Evolutionary conservation across 2,113 vertebrate genomes (phyloP).

Genomic region (Oncorhynchus keta): DNA sequence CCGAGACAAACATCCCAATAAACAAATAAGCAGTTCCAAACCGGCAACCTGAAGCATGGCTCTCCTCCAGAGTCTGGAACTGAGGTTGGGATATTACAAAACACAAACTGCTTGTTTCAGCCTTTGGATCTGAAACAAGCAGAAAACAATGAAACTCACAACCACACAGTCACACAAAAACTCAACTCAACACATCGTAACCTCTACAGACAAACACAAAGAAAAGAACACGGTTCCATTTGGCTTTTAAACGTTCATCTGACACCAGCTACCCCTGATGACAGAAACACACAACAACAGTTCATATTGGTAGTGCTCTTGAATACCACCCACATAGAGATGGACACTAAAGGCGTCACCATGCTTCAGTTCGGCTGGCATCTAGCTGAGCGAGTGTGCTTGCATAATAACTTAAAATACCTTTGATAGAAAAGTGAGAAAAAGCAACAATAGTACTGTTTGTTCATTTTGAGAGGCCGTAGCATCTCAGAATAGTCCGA

Average conservation of each 20-base stretch:
- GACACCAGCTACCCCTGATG: no score
- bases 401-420: no score
- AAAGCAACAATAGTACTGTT: no score
- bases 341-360: neutral
- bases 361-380: no score
- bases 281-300: neutral
- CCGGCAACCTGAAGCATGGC: neutral
- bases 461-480: no score
- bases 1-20: neutral
- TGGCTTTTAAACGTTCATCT: no score
- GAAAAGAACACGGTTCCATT: neutral
- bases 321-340: neutral
- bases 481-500: no score
- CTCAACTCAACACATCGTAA: neutral
- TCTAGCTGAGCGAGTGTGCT: no score
- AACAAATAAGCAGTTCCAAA: neutral
- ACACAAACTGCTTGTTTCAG: neutral
- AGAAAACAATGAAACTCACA: neutral
- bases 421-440: no score
- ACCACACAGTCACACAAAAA: slow-evolving; percentile 1
- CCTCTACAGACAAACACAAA: slow-evolving; percentile 5
- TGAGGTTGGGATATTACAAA: neutral
- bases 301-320: no score
- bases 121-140: neutral
- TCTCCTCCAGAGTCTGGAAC: neutral